These are phyloP conservation scores for Numenius arquata DNA, from an alignment of 2,113 vertebrate genomes.

Conservation along the genomic window DNA sequence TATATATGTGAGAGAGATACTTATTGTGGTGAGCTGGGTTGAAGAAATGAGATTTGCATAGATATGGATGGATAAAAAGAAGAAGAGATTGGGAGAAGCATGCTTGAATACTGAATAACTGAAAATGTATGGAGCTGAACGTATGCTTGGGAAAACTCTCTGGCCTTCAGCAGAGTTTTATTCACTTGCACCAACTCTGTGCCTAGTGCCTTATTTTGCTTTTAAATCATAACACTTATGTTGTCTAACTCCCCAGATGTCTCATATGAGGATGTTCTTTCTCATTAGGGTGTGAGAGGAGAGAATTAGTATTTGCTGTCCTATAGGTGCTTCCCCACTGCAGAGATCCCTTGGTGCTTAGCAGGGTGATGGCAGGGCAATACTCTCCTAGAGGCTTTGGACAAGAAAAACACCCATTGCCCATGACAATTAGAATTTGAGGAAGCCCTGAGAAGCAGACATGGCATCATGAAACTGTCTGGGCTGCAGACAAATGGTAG, in stretches of 20 bases:
- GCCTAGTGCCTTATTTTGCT: neutral
- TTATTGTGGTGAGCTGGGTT: constrained; percentile 54
- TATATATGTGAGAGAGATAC: constrained; percentile 37
- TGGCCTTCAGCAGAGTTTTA: neutral
- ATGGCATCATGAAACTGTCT: neutral
- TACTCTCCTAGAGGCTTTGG: neutral
- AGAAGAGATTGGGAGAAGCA: constrained; percentile 36
- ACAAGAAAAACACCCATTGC: neutral
- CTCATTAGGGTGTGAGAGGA: neutral
- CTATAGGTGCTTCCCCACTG: neutral
- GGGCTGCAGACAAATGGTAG: neutral
- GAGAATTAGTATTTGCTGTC: neutral
- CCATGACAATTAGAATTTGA: neutral
- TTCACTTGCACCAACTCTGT: neutral
- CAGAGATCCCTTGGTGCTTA: neutral
- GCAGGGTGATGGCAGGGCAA: neutral
- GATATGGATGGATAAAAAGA: constrained; percentile 55
- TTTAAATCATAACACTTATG: neutral
- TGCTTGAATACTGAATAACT: constrained; percentile 40
- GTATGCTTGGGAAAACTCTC: neutral
- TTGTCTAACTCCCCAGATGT: neutral
- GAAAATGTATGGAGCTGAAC: neutral
- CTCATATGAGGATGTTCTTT: neutral
- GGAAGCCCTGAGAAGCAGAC: neutral
- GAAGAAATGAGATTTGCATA: constrained; percentile 65